Evolutionary conservation across 2,113 vertebrate species (phyloP).

Genomic region (Myrmophylax atrothorax): DNA sequence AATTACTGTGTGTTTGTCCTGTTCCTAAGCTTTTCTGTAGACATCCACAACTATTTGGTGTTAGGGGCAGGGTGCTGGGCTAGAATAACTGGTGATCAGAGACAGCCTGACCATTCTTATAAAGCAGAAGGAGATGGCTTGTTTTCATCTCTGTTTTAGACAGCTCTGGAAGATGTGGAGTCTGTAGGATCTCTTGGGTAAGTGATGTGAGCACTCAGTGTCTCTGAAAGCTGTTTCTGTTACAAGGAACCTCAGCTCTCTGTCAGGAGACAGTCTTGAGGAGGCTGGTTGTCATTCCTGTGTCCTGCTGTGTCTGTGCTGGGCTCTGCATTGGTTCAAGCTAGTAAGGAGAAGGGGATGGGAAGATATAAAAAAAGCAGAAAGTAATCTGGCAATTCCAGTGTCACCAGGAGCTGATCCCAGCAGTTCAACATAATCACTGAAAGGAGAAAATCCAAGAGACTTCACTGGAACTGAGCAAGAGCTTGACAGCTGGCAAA

Average conservation of each 20-base stretch:
- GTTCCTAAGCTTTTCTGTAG: neutral
- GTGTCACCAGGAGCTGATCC: neutral
- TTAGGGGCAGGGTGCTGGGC: neutral
- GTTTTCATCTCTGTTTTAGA: neutral
- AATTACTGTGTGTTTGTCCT: neutral
- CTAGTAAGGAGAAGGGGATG: neutral
- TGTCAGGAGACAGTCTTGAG: neutral
- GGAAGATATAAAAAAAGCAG: neutral
- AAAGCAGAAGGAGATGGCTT: neutral
- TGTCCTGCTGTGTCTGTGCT: neutral
- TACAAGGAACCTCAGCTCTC: neutral
- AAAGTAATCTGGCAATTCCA: neutral
- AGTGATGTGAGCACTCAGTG: neutral
- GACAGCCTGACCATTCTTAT: neutral
- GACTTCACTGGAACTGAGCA: slow-evolving; percentile 1
- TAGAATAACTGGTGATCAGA: neutral
- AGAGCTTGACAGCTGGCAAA: slow-evolving; percentile 40
- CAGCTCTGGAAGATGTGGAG: neutral
- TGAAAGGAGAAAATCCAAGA: slow-evolving; percentile 6
- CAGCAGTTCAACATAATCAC: neutral
- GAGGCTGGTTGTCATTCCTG: neutral
- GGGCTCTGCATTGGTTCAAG: neutral
- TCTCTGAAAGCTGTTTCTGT: neutral
- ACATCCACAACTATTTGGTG: neutral
- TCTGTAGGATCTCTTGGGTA: neutral